These are phyloP conservation scores for Paramuricea clavata DNA, from an alignment of 92 coral and sea anemone genomes.

Conservation along the genomic window DNA sequence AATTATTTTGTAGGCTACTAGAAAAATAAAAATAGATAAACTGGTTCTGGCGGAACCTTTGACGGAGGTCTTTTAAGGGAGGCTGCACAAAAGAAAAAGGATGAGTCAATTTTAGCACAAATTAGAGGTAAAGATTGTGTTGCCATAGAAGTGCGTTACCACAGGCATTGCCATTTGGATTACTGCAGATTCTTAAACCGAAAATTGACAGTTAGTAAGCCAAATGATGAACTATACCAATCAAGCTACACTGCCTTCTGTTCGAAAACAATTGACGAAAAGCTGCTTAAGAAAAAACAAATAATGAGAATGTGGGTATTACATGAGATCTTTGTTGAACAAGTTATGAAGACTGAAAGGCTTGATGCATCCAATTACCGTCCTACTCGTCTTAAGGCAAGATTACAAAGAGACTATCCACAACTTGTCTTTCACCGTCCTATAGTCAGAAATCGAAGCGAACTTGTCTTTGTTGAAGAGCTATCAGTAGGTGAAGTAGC, in stretches of 20 bases:
- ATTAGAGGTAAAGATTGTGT: constrained; percentile 49
- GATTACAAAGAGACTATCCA: background rate
- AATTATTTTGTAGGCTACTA: constrained; percentile 8
- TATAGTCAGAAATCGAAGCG: background rate
- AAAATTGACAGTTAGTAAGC: background rate
- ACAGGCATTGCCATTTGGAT: constrained; percentile 27
- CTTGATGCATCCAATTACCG: constrained; percentile 29
- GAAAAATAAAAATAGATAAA: constrained; percentile 13
- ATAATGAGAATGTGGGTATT: constrained; percentile 23
- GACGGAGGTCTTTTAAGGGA: constrained; percentile 35
- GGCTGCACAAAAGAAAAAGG: constrained; percentile 37
- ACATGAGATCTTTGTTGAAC: constrained; percentile 24
- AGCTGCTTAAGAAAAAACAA: constrained; percentile 12
- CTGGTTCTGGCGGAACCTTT: constrained; percentile 13
- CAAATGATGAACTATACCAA: constrained; percentile 28
- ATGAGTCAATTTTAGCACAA: constrained; percentile 23
- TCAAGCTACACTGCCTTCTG: constrained; percentile 23
- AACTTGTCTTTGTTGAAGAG: constrained; percentile 11
- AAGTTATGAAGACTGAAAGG: constrained; percentile 21
- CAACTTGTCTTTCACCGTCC: constrained; percentile 8
- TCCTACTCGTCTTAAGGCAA: background rate
- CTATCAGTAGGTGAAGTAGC: background rate
- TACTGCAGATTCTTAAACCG: constrained; percentile 31
- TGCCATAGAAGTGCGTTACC: constrained; percentile 32
- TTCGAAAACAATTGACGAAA: constrained; percentile 9